These are phyloP conservation scores for Zaprionus lachaisei DNA, from an alignment of 1,140 invertebrate species.

Conservation along the genomic window DNA sequence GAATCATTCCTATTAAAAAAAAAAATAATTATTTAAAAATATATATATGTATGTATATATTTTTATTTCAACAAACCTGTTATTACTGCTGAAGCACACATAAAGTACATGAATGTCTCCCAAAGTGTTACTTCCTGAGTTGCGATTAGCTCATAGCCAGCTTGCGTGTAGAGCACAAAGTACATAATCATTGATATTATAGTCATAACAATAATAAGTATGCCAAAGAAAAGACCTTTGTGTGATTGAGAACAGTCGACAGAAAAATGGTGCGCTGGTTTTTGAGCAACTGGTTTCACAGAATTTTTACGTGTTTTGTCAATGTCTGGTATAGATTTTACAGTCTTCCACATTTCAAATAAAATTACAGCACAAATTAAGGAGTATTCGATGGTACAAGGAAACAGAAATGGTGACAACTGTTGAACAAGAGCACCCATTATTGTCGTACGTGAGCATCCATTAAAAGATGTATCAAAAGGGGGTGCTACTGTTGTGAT, in stretches of 20 bases:
- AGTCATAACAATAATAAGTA: conserved; percentile 92
- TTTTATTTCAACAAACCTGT: conserved; percentile 51
- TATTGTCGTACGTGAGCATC: conserved; percentile 86
- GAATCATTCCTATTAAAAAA: conserved; percentile 85
- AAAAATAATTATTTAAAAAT: not conserved
- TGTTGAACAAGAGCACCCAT: conserved; percentile 91
- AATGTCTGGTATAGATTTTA: conserved; percentile 84
- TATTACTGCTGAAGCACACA: conserved; percentile 73
- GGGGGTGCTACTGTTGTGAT: conserved; percentile 28
- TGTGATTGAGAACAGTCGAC: conserved; percentile 96
- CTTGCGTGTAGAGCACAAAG: conserved; percentile 92
- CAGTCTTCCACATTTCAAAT: conserved; percentile 93
- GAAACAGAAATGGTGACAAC: conserved; percentile 94
- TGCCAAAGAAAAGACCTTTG: conserved; percentile 93
- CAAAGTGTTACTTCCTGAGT: conserved; percentile 91
- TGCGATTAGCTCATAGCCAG: conserved; percentile 88
- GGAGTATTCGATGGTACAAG: conserved; percentile 95
- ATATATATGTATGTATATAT: not conserved
- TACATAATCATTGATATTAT: conserved; percentile 96
- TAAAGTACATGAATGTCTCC: conserved; percentile 89
- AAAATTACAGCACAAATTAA: conserved; percentile 93
- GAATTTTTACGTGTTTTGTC: conserved; percentile 74
- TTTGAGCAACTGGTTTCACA: conserved; percentile 78
- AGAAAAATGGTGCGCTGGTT: conserved; percentile 90
- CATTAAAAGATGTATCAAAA: conserved; percentile 41